Percentiles rank a stretch among this genome's conserved stretches.
Evolutionary conservation across 1,140 invertebrate species (phyloP).

Genomic region (Bombus impatiens): DNA sequence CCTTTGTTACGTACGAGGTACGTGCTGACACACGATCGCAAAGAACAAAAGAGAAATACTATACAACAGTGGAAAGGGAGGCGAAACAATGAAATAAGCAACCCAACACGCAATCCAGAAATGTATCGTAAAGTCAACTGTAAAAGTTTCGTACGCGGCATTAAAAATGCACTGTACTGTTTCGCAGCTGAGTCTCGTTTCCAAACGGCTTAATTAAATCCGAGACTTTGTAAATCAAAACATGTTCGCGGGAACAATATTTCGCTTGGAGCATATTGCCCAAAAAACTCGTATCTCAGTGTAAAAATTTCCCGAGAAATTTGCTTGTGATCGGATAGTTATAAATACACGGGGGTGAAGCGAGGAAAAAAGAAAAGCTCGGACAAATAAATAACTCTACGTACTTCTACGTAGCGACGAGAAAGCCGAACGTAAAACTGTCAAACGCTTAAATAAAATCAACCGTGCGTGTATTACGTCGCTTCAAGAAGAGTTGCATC

Average conservation of each 20-base stretch:
- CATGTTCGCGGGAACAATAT: constrained; percentile 13
- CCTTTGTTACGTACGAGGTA: too few species aligned
- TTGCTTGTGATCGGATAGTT: constrained; percentile 18
- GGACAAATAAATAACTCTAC: constrained; percentile 33
- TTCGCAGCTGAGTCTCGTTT: not conserved
- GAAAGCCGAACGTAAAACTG: constrained; percentile 42
- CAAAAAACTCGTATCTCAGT: too few species aligned
- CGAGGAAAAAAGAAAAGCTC: not conserved
- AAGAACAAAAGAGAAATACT: too few species aligned
- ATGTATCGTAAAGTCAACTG: constrained; percentile 32
- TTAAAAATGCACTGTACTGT: constrained; percentile 24
- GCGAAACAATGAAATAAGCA: constrained; percentile 37
- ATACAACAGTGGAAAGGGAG: not conserved
- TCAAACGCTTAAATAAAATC: constrained; percentile 47
- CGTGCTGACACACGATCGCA: too few species aligned
- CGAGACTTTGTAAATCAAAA: constrained; percentile 28
- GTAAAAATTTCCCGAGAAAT: not conserved
- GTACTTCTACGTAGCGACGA: not conserved
- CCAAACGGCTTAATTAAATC: constrained; percentile 44
- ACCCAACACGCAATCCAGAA: not conserved
- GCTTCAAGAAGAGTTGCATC: constrained; percentile 19
- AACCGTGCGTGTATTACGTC: not conserved
- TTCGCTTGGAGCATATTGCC: not conserved
- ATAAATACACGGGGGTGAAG: too few species aligned
- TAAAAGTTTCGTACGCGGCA: constrained; percentile 23